Evolutionary conservation across 2,888 invertebrate genomes (phyloP).

Genomic region (Acronicta aceris): DNA sequence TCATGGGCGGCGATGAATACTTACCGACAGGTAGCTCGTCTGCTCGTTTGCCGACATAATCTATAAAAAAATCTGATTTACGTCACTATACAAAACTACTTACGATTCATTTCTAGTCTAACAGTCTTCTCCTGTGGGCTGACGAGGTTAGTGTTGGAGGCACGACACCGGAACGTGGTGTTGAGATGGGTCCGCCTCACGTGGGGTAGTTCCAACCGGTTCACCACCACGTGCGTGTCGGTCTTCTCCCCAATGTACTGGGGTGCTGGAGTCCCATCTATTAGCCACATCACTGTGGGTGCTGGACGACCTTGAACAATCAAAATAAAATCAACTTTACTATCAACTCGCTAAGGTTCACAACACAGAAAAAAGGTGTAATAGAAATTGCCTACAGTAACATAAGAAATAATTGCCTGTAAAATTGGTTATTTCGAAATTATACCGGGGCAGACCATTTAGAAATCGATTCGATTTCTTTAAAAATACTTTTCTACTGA

Average conservation of each 20-base stretch:
- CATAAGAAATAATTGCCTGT: too few species aligned
- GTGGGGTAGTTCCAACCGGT: constrained; percentile 93
- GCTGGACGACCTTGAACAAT: constrained; percentile 92
- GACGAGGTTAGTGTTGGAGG: constrained; percentile 95
- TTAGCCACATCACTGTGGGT: constrained; percentile 95
- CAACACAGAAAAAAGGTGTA: too few species aligned
- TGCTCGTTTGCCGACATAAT: too few species aligned
- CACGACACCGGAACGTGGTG: constrained; percentile 96
- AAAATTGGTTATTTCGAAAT: too few species aligned
- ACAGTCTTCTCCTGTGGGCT: constrained; percentile 95
- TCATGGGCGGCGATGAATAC: too few species aligned
- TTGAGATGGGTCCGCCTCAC: constrained; percentile 94
- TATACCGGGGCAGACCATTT: too few species aligned
- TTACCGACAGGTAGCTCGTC: too few species aligned
- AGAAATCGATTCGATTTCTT: too few species aligned
- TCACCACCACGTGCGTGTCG: constrained; percentile 93
- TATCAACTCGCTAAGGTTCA: too few species aligned
- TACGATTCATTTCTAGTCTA: constrained; percentile 94
- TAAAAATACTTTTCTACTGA: too few species aligned
- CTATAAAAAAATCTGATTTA: too few species aligned
- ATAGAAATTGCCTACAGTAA: too few species aligned
- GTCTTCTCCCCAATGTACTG: constrained; percentile 92
- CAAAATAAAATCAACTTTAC: not conserved
- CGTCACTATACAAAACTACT: constrained; percentile 77
- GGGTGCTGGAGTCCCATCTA: constrained; percentile 92